A percentile compares a stretch with the other conserved stretches of the same genome.
Evolutionary conservation across 2,888 invertebrate species (phyloP).

Genomic region (Apocheima hispidaria): DNA sequence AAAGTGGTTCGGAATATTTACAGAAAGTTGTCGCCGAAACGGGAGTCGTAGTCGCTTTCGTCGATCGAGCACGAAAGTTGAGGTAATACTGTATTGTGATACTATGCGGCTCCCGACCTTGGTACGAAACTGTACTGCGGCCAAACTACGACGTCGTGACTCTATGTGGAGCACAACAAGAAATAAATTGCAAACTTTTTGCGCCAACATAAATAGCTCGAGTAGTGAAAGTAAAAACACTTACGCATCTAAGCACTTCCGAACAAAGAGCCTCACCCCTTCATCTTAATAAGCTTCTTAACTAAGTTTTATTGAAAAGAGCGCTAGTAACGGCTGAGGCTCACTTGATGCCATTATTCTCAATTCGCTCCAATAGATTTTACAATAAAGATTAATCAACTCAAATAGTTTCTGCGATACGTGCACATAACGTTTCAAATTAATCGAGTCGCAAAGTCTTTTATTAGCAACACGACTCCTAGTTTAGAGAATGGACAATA

Average conservation of each 20-base stretch:
- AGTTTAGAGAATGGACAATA: conserved; percentile 33
- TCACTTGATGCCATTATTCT: conserved; percentile 48
- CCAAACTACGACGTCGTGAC: conserved; percentile 67
- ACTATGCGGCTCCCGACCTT: conserved; percentile 77
- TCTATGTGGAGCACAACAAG: conserved; percentile 70
- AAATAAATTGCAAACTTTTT: conserved; percentile 72
- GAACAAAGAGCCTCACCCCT: conserved; percentile 45
- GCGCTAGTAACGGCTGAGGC: conserved; percentile 46
- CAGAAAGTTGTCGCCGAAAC: conserved; percentile 81
- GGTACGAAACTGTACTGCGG: conserved; percentile 60
- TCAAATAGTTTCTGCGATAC: conserved; percentile 46
- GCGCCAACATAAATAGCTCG: conserved; percentile 57
- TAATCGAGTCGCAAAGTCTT: conserved; percentile 40
- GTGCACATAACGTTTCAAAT: conserved; percentile 41
- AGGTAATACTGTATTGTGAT: conserved; percentile 64
- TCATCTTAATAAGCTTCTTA: conserved; percentile 46
- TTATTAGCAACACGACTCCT: conserved; percentile 27
- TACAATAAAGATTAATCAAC: conserved; percentile 56
- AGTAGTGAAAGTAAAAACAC: conserved; percentile 73
- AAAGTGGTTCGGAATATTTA: conserved; percentile 75
- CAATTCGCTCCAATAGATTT: conserved; percentile 59
- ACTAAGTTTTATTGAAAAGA: conserved; percentile 50
- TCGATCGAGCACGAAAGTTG: conserved; percentile 75
- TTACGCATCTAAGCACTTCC: conserved; percentile 36
- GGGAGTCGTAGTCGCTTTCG: conserved; percentile 79